phyloP scores from a whole-genome alignment of 2,113 vertebrate genomes.

The Cryptoleucopteryx plumbea region DNA sequence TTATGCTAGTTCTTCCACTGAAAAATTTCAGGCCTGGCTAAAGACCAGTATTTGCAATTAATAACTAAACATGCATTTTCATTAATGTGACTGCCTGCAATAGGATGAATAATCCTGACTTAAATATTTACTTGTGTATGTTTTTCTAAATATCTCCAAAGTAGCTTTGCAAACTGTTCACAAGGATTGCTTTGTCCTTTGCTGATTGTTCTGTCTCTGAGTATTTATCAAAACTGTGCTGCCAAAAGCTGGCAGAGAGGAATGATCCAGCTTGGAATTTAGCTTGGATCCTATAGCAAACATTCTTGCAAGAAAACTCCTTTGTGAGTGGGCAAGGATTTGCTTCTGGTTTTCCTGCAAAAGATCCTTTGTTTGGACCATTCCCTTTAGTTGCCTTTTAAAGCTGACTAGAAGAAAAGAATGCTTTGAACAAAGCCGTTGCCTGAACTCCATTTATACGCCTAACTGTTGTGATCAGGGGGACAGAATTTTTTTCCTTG shows the following conservation, averaged over 20 bases:
- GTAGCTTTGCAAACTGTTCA: neutral
- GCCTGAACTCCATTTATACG: neutral
- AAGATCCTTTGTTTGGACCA: slow-evolving; percentile 31
- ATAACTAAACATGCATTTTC: neutral
- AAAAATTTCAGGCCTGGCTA: neutral
- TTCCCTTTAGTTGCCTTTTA: slow-evolving; percentile 14
- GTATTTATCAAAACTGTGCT: slow-evolving; percentile 11
- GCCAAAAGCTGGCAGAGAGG: slow-evolving; percentile 20
- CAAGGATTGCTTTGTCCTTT: neutral
- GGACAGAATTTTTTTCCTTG: neutral
- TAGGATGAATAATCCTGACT: neutral
- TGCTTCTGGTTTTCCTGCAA: slow-evolving; percentile 3
- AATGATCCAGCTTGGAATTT: slow-evolving; percentile 19
- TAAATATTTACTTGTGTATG: slow-evolving; percentile 19
- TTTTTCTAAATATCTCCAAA: slow-evolving; percentile 2
- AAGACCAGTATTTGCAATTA: slow-evolving; percentile 8
- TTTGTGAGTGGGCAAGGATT: neutral
- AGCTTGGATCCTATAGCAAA: slow-evolving; percentile 29
- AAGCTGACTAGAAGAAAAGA: neutral
- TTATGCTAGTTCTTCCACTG: neutral
- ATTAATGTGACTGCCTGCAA: neutral
- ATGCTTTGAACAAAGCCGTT: slow-evolving; percentile 21
- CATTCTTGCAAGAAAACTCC: neutral
- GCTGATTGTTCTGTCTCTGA: slow-evolving; percentile 4
- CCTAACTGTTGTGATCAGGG: neutral